Base-by-base conservation (phyloP, 2,888 invertebrate species). In the Thymelicus lineola region DNA sequence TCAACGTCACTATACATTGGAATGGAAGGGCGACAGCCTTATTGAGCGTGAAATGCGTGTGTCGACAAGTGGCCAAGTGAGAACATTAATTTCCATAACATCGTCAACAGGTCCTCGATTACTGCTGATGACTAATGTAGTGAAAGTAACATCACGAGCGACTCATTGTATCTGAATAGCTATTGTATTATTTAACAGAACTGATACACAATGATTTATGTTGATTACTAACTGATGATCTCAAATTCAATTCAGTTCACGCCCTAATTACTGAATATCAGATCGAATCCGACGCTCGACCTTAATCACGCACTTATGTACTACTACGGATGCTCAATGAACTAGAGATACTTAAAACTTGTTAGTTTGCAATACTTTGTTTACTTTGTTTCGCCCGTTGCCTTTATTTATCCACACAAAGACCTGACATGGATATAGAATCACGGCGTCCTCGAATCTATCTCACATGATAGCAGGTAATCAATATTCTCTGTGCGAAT, bases 371-470 rank as follows among this genome's bases (percentile, higher is more conserved):
- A 50, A n/a, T 59, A 66, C 59, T 50, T 64, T 69, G 50, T 50
- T 50, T 38, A 66, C 59, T 59, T 63, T 70, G 59, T 48, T 58
- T 63, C 38, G 53, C n/a, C 20, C 14, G 14, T 14, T 53, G 53
- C 20, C 38, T 58, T 63, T 59, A 63, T 63, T 57, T 69, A 70
- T 70, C 42, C 42, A 58, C 45, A 70, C 69, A 70, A 70, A 70
- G 69, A 63, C 12, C 38, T 17, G 58, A 55, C 15, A 35, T 57
- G 62, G 17, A 36, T 45, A 45, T 68, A 38, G 65, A 66, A 59
- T 62, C 68, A 17, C 36, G 38, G 46, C 38, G 69, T 70, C 69
- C 69, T 70, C 69, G 64, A 69, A 28, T 48, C 38, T 17, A 70
- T 64, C 69, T 68, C 62, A 17, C 64, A 70, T 64, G 69, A 57